These are phyloP conservation scores for Melikaiella ostensackeni DNA, from an alignment of 2,888 invertebrate genomes.

Conservation along the genomic window DNA sequence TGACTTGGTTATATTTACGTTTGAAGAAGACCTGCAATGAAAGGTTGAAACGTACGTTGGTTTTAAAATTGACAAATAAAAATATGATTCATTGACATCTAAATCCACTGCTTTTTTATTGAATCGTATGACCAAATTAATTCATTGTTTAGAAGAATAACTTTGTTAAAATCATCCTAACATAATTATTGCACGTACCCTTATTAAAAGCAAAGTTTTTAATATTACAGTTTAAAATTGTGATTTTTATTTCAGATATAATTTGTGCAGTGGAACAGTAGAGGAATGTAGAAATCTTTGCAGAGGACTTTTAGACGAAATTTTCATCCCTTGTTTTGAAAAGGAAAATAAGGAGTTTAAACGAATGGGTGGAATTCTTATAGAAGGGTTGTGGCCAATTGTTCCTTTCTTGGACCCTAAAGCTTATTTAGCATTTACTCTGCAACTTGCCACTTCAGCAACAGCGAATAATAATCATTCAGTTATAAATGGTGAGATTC, in stretches of 20 bases:
- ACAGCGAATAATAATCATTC: constrained; percentile 72
- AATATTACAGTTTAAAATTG: too few species aligned
- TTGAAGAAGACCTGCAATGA: too few species aligned
- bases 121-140: too few species aligned
- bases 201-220: too few species aligned
- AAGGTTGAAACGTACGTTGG: too few species aligned
- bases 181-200: too few species aligned
- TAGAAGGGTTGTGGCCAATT: constrained; percentile 85
- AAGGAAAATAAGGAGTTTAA: constrained; percentile 82
- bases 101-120: too few species aligned
- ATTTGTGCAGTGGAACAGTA: constrained; percentile 83
- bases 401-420: constrained; percentile 82
- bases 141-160: too few species aligned
- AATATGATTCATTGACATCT: too few species aligned
- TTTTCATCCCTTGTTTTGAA: constrained; percentile 82
- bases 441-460: constrained; percentile 76
- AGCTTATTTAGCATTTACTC: constrained; percentile 80
- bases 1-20: too few species aligned
- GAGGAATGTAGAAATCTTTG: constrained; percentile 83
- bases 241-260: constrained; percentile 84
- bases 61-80: too few species aligned
- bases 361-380: constrained; percentile 82
- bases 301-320: constrained; percentile 78
- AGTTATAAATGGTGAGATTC: constrained; percentile 63
- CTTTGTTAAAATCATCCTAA: too few species aligned